Percentiles rank a stretch among this genome's conserved stretches.
These are phyloP conservation scores for Eupithecia subfuscata DNA, from an alignment of 2,888 invertebrate species.

Conservation along the genomic window DNA sequence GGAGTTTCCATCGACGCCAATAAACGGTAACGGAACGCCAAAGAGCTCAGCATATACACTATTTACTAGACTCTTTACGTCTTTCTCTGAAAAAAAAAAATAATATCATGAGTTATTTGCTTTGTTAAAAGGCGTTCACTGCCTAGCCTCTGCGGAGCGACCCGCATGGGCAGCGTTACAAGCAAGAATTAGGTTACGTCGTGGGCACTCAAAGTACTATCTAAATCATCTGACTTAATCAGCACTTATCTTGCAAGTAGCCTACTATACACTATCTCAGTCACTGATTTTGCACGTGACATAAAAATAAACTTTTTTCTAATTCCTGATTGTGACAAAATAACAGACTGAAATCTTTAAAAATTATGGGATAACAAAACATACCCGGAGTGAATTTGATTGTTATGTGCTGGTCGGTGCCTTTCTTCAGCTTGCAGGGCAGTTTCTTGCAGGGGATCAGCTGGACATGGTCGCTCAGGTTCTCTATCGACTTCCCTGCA, in stretches of 20 bases:
- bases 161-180: not conserved
- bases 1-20: conserved; percentile 89
- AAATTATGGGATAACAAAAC: conserved; percentile 22
- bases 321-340: not conserved
- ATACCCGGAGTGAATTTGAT: conserved; percentile 86
- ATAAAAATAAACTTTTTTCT: not conserved
- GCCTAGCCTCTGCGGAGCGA: too few species aligned
- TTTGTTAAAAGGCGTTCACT: too few species aligned
- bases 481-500: conserved; percentile 70
- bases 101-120: not conserved
- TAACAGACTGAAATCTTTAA: not conserved
- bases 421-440: conserved; percentile 87
- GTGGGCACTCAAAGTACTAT: not conserved
- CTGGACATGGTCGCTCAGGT: conserved; percentile 75
- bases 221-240: not conserved
- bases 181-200: not conserved
- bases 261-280: not conserved
- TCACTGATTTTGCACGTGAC: not conserved
- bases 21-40: conserved; percentile 87
- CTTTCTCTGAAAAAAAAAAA: conserved; percentile 73
- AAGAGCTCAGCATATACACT: conserved; percentile 86
- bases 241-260: not conserved
- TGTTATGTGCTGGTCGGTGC: conserved; percentile 79
- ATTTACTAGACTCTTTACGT: conserved; percentile 82
- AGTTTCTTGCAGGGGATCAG: conserved; percentile 85